These are phyloP conservation scores for Acrossocheilus fasciatus DNA, from an alignment of 2,797 vertebrate genomes.

Conservation along the genomic window DNA sequence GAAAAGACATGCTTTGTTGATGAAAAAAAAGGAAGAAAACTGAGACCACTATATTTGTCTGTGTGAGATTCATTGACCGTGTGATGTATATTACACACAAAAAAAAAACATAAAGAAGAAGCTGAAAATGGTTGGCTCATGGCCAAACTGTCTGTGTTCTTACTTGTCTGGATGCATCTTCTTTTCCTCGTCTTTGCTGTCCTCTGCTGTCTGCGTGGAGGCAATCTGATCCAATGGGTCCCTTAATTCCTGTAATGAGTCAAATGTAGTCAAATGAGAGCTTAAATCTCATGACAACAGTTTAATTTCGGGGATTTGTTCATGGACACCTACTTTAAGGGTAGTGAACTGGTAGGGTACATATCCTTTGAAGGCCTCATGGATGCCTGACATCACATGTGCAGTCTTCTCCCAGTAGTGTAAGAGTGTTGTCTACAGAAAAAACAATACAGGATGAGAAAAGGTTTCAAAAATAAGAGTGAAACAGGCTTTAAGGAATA, in stretches of 20 bases:
- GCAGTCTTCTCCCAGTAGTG: constrained; percentile 88
- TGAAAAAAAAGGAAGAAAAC: not conserved
- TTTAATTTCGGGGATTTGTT: not conserved
- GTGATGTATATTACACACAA: not conserved
- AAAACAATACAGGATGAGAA: constrained; percentile 1
- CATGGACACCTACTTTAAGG: constrained; percentile 75
- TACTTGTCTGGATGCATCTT: constrained; percentile 77
- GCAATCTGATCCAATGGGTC: constrained; percentile 78
- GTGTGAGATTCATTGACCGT: not conserved
- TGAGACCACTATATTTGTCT: not conserved
- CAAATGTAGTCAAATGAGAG: not conserved
- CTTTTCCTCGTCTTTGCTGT: constrained; percentile 64
- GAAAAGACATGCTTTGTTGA: not conserved
- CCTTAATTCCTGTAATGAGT: constrained; percentile 74
- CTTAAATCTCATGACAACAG: not conserved
- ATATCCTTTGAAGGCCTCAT: constrained; percentile 76
- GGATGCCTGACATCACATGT: constrained; percentile 79
- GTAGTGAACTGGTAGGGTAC: constrained; percentile 79
- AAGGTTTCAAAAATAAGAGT: not conserved
- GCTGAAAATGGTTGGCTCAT: not conserved
- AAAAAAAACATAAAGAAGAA: not conserved
- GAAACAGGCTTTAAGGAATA: not conserved
- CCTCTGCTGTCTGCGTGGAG: constrained; percentile 65
- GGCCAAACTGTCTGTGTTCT: constrained; percentile 45
- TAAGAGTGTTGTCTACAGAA: constrained; percentile 80